These are phyloP conservation scores for Sylvicapra grimmia DNA, from an alignment of 2,113 vertebrate species.

Conservation along the genomic window DNA sequence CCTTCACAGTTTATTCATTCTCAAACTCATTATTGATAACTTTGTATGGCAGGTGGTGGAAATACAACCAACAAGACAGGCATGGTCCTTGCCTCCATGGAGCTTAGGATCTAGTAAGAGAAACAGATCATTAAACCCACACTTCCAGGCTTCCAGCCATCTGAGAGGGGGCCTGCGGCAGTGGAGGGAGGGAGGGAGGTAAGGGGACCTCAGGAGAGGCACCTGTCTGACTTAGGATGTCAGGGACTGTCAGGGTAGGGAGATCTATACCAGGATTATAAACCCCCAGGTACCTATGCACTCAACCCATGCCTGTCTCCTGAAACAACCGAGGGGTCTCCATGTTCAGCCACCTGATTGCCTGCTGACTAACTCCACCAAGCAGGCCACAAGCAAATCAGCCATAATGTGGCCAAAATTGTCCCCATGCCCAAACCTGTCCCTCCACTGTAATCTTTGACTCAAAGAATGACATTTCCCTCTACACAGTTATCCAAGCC, in stretches of 20 bases:
- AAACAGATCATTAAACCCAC: background rate
- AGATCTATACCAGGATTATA: background rate
- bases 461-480: background rate
- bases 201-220: background rate
- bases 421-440: background rate
- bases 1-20: background rate
- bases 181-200: background rate
- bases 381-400: background rate
- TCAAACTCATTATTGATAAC: background rate
- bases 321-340: background rate
- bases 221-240: too few species aligned
- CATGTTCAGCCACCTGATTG: background rate
- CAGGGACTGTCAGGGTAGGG: background rate
- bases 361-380: background rate
- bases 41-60: background rate
- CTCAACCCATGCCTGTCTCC: background rate
- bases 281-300: background rate
- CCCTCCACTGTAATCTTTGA: background rate
- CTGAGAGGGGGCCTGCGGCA: accelerated
- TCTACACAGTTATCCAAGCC: background rate
- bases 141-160: background rate
- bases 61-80: background rate
- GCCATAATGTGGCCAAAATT: background rate
- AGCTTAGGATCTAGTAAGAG: background rate
- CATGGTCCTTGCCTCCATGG: background rate